phyloP scores from a whole-genome alignment of 1,140 invertebrate genomes.

The Drosophila triauraria region DNA sequence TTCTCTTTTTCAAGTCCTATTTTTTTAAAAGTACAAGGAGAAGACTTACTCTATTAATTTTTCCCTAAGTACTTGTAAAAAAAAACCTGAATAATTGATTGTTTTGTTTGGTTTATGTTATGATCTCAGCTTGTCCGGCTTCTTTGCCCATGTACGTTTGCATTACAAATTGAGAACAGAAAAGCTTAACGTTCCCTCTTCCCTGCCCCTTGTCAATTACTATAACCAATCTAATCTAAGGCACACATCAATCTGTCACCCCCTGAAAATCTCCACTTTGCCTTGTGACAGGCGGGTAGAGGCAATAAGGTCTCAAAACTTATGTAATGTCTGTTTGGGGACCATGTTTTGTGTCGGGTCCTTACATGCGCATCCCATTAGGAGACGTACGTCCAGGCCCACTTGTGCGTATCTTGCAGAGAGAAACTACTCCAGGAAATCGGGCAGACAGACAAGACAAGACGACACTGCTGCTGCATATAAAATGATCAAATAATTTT shows the following conservation, averaged over 20 bases:
- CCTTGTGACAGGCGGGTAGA: constrained; percentile 6
- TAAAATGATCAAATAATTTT: constrained; percentile 53
- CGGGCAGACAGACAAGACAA: constrained; percentile 25
- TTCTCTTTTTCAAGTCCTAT: not conserved
- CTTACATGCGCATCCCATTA: constrained; percentile 34
- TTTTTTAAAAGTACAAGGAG: not conserved
- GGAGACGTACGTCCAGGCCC: constrained; percentile 9
- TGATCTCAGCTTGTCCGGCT: constrained; percentile 38
- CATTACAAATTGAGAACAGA: constrained; percentile 29
- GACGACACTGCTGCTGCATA: constrained; percentile 21
- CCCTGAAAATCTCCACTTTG: constrained; percentile 21
- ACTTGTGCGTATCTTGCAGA: constrained; percentile 53
- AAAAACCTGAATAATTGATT: no score
- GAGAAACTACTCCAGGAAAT: constrained; percentile 34
- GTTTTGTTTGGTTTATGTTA: constrained; percentile 12
- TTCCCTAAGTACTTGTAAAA: no score
- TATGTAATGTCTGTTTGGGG: constrained; percentile 28
- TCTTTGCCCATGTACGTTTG: constrained; percentile 24
- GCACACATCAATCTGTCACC: constrained; percentile 42
- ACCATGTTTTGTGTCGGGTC: constrained; percentile 8
- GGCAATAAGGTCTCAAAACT: constrained; percentile 20
- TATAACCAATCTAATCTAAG: constrained; percentile 51
- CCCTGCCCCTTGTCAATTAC: constrained; percentile 26
- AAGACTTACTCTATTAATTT: not conserved
- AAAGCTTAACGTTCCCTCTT: constrained; percentile 22